Evolutionary conservation across 2,113 vertebrate species (phyloP), one percentile per base, ranked within the genome.

Genomic region (Synodontis membranacea): DNA sequence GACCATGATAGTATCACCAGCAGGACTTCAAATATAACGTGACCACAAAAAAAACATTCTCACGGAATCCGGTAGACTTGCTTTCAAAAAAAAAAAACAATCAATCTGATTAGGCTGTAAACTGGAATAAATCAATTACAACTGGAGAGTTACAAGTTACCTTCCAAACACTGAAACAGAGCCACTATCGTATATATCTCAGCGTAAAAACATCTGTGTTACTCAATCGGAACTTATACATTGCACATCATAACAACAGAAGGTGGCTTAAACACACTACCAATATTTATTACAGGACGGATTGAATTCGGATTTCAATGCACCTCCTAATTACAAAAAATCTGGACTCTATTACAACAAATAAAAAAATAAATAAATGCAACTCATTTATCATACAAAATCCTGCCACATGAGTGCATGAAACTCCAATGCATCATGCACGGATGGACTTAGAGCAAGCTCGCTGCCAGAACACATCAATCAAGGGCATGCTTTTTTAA

Each of bases 401-500:
- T 60, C 23, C 15, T 28, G n/a, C n/a, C 19, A 76, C 23, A 52
- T 37, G 31, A 0, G 31, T 80, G 5, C 76, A 80, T 37, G 48
- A 52, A 80, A 56, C n/a, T 10, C 37, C 31, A 25, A 81, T 60
- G 21, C 10, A 81, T 81, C 37, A 42, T 28, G 21, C 34, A 39
- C 42, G 54, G 34, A 58, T 42, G 21, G 34, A 60, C 34, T 28
- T 28, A 58, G 60, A 17, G 34, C 52, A 80, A 80, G 34, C 34
- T 58, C 21, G 28, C 21, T 60, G 37, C 37, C 79, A 81, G 54
- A 81, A 60, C 21, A 58, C 42, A 81, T 81, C 54, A 81, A 81
- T 81, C 79, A 81, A 28, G n/a, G 19, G 28, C 34, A 1, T 58
- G 54, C 23, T 28, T 42, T 81, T 31, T 31, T 7, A 58, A 80